Evolutionary conservation across 2,797 vertebrate genomes (phyloP).

Genomic region (Neoniphon sammara): DNA sequence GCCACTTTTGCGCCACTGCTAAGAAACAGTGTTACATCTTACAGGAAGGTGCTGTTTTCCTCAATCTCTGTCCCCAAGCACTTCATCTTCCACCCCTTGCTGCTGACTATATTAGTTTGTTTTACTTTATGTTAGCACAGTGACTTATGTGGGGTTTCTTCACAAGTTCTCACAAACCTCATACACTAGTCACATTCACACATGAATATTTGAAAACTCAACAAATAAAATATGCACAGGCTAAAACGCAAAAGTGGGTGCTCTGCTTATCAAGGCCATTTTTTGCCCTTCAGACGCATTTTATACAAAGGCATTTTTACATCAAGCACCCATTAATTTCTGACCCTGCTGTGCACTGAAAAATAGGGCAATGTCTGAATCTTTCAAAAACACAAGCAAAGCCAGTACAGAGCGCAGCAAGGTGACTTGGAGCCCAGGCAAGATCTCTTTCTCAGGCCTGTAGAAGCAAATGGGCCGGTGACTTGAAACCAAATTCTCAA

Average conservation of each 20-base stretch:
- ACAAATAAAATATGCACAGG: background rate
- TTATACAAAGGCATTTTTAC: background rate
- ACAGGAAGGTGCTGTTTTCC: no score
- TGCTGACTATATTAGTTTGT: no score
- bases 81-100: no score
- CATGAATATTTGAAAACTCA: background rate
- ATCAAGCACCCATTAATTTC: background rate
- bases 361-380: constrained; percentile 25
- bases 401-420: constrained; percentile 32
- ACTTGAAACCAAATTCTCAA: constrained; percentile 27
- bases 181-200: background rate
- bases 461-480: background rate
- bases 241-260: no score
- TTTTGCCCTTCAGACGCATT: background rate
- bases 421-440: constrained; percentile 22
- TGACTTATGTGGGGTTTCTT: background rate
- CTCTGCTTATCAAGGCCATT: background rate
- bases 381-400: constrained; percentile 56
- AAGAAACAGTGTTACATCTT: no score
- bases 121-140: background rate
- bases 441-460: constrained; percentile 23
- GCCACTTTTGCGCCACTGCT: no score
- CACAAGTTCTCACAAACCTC: background rate
- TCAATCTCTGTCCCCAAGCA: no score
- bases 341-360: background rate